Evolutionary conservation across 2,888 invertebrate species (phyloP).

Genomic region (Pyrrhosoma nymphula): DNA sequence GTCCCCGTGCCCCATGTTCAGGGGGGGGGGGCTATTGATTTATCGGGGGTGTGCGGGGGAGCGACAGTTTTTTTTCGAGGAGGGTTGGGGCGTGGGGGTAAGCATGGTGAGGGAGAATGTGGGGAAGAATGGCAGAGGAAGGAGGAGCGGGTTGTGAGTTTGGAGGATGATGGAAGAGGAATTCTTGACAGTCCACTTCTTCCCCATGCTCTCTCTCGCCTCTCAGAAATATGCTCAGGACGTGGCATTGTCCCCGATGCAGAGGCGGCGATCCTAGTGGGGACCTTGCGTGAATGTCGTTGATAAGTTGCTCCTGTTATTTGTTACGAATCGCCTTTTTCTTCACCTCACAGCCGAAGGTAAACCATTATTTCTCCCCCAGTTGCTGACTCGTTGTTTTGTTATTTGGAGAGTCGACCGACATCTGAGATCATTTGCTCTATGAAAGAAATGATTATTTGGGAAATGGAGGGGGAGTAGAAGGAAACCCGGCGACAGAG

Average conservation of each 20-base stretch:
- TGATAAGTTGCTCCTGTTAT: no score
- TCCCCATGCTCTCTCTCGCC: neutral
- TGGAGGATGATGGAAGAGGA: neutral
- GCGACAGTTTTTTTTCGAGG: neutral
- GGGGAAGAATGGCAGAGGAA: neutral
- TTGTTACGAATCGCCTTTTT: no score
- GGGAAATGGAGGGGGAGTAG: no score
- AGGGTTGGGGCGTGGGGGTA: neutral
- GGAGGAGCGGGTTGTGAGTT: neutral
- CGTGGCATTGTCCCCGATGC: neutral
- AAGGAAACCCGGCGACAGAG: no score
- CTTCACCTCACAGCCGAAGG: no score
- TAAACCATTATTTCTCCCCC: no score
- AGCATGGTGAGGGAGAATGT: neutral
- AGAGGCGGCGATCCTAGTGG: neutral
- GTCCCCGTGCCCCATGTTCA: neutral
- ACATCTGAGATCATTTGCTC: no score
- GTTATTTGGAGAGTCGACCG: no score
- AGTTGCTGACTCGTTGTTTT: no score
- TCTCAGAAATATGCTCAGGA: neutral
- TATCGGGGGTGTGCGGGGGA: constrained; percentile 15
- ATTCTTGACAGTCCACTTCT: neutral
- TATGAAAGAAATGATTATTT: no score
- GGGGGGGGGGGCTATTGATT: neutral
- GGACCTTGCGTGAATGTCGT: no score